Evolutionary conservation across 2,797 vertebrate species (phyloP).

Genomic region (Pelodytes ibericus): DNA sequence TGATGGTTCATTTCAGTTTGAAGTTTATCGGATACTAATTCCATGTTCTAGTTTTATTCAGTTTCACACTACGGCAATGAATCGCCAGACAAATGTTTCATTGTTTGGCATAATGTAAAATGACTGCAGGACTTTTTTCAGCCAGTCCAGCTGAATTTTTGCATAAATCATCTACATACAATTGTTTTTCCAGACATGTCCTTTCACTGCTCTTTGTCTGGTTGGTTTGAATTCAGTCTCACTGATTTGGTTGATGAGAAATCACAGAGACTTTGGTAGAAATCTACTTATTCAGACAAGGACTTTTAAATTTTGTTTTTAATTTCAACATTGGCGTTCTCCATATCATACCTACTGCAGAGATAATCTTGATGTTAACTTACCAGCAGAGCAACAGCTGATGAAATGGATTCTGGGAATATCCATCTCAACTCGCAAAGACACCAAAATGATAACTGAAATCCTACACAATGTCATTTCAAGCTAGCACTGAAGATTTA

Average conservation of each 20-base stretch:
- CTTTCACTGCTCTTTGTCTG: slow-evolving; percentile 1
- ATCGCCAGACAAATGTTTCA: slow-evolving; percentile 22
- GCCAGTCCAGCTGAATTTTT: slow-evolving; percentile 8
- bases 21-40: slow-evolving; percentile 70
- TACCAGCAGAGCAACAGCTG: too few relatives aligned
- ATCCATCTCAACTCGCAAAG: too few relatives aligned
- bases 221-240: background rate
- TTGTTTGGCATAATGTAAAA: slow-evolving; percentile 26
- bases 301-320: too few relatives aligned
- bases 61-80: slow-evolving; percentile 23
- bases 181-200: slow-evolving; percentile 11
- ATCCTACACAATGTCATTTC: too few relatives aligned
- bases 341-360: background rate
- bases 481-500: too few relatives aligned
- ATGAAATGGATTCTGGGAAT: too few relatives aligned
- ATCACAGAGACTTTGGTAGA: background rate
- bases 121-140: slow-evolving; percentile 3
- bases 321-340: too few relatives aligned
- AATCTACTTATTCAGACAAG: background rate
- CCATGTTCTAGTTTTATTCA: slow-evolving; percentile 57
- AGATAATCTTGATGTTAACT: background rate
- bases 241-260: background rate
- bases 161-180: slow-evolving; percentile 2
- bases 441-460: too few relatives aligned
- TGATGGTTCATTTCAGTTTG: slow-evolving; percentile 68